Base-by-base conservation (phyloP, 2,797 vertebrate genomes). In the Cheirogaleus major region DNA sequence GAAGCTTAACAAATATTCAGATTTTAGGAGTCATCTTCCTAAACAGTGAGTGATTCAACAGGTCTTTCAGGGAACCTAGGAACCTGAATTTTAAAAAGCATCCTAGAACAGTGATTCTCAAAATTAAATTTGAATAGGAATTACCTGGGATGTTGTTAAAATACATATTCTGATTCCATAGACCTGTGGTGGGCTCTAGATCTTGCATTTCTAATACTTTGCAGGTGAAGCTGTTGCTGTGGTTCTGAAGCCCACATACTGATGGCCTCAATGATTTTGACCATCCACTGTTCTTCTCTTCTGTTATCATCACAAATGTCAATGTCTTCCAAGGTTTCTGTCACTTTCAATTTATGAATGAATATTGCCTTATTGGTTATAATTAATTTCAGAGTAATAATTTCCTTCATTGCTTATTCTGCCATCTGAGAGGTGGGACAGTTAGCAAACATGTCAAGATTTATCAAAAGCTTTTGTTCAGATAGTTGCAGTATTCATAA, bases 381-480 rank as follows among this genome's bases (percentile, higher is more conserved):
- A 87, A 90, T 92, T 89, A 96, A 73, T 32, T 93, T 92, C 43
- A 41, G 50, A 81, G 32, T 50, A 20, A 18, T 85, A 78, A 67
- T 93, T 94, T 95, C 52, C 45, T 76, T 75, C 72, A 70, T 80
- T 91, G 18, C 17, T 83, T 92, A 83, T 89, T 95, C 59, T 94
- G 12, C 43, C 23, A 4, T 67, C 92, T 94, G 94, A 96, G 75
- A 89, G 67, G 35, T 38, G 32, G 35, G 25, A 48, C 25, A 72
- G 5, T 92, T 89, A 89, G 63, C 50, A 95, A 83, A 82, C 50
- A 50, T 35, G 30, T 94, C 63, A 79, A 63, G 72, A 88, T 86
- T 61, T 50, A 69, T 84, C 67, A 94, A 48, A 78, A 89, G 45
- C 17, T 52, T 30, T 79, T 73, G 35, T 41, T 30, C 38, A n/a